Evolutionary conservation across 1,140 invertebrate genomes (phyloP).

Genomic region (Asobara japonica): DNA sequence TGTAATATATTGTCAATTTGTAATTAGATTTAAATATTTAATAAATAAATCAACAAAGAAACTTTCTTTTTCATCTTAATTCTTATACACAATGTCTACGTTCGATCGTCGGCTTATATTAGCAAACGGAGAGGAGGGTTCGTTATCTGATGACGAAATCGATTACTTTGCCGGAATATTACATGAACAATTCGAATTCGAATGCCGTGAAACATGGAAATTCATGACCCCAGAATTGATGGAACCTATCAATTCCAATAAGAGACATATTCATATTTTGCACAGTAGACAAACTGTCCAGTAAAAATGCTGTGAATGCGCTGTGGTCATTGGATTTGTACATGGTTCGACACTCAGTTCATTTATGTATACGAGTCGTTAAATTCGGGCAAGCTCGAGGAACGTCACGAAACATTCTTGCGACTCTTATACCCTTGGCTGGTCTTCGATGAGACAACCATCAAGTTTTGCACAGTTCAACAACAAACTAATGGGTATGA

Average conservation of each 20-base stretch:
- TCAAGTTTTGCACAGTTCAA: not conserved
- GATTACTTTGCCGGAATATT: constrained; percentile 8
- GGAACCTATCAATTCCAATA: not conserved
- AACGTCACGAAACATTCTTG: not conserved
- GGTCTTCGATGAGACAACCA: not conserved
- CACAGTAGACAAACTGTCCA: not conserved
- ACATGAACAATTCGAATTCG: not conserved
- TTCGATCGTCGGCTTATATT: no score
- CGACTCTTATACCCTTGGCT: not conserved
- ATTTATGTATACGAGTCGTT: constrained; percentile 6
- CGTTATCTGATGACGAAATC: not conserved
- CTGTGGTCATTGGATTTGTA: constrained; percentile 39
- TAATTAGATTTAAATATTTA: no score
- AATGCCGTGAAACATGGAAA: not conserved
- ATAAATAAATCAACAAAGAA: no score
- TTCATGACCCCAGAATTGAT: not conserved
- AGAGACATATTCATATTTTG: constrained; percentile 9
- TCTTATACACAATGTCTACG: no score
- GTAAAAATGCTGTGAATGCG: not conserved
- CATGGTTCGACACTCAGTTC: constrained; percentile 1
- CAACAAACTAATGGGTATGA: constrained; percentile 16
- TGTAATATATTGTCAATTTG: no score
- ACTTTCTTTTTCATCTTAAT: no score
- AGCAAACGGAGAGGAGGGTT: not conserved
- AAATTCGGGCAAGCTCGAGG: not conserved